Base-by-base conservation (phyloP, 2,113 vertebrate species). In the Fregetta grallaria region DNA sequence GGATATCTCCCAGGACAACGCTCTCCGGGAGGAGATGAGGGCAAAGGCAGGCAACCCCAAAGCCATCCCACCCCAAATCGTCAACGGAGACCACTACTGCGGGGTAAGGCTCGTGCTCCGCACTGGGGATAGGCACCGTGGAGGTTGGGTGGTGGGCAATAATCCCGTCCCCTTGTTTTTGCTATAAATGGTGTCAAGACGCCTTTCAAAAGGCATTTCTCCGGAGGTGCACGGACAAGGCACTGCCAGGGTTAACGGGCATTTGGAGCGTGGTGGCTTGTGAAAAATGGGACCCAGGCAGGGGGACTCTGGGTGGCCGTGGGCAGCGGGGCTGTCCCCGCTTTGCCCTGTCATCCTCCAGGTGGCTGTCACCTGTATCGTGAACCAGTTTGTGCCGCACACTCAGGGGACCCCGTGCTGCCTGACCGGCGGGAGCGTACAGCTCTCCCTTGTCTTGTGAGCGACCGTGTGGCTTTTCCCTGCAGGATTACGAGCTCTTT, bases 11-110 rank as follows among this genome's bases (percentile, higher is more conserved):
- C 98, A 99, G 97, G 99, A 99, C 49, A 98, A 98, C 6, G 98
- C 98, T 82, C 96, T 99, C 3, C 98, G 99, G 79, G 98, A 99
- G 29, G 99, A 99, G 95, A 99, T 99, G 99, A 99, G 99, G 77
- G 96, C 92, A 18, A 98, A 99, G 98, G 98, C 98, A 0, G 99
- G 99, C 26, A 99, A 99, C 96, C 99, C 99, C 62, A 97, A 97
- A 21, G 99, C 99, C 9, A 98, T 98, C 79, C 99, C 99, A 0
- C 99, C 99, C 16, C 99, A 99, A 97, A 98, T 99, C 4, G 99
- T 99, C 98, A 99, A 99, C 2, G 99, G 99, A 14, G 99, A 99
- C 96, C 97, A 99, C 44, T 99, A 99, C 97, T 99, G 99, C 23
- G 99, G 99, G 98, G 99, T 99, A 97, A 98, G 99, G 61, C 58